These are phyloP conservation scores for Neogobius melanostomus DNA, from an alignment of 2,113 vertebrate species.

Conservation along the genomic window DNA sequence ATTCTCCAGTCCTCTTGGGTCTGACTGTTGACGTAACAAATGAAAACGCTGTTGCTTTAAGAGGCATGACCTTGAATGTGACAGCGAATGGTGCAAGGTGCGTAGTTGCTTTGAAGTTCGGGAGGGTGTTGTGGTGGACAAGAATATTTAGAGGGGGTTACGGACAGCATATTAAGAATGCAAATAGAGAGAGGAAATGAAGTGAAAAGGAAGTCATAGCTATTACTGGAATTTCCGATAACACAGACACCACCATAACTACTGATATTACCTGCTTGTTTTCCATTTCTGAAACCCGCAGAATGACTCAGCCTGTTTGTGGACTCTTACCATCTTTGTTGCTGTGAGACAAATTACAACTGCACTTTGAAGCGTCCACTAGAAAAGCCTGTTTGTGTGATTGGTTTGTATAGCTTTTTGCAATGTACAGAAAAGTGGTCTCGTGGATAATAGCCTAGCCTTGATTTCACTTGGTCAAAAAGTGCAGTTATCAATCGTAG, in stretches of 20 bases:
- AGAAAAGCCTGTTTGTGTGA: neutral
- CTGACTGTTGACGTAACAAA: neutral
- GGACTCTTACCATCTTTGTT: neutral
- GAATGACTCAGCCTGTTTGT: constrained; percentile 4
- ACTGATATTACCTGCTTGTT: neutral
- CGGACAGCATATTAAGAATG: neutral
- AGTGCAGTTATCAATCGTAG: too few species aligned
- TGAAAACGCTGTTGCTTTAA: neutral
- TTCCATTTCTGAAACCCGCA: neutral
- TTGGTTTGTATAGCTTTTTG: neutral
- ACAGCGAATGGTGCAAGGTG: neutral
- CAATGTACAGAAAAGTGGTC: neutral
- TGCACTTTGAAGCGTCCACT: neutral
- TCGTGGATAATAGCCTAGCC: too few species aligned
- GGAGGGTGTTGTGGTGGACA: neutral
- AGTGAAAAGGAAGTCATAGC: too few species aligned
- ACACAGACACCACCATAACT: too few species aligned
- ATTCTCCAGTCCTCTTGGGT: constrained; percentile 8
- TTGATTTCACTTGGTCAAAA: too few species aligned
- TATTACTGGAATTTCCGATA: too few species aligned
- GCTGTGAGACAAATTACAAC: constrained; percentile 1
- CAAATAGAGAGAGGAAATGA: too few species aligned
- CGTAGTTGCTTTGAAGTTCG: neutral
- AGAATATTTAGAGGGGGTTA: neutral
- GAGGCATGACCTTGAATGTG: neutral